phyloP scores from a whole-genome alignment of 2,797 vertebrate genomes.

The Triplophysa bombifrons region DNA sequence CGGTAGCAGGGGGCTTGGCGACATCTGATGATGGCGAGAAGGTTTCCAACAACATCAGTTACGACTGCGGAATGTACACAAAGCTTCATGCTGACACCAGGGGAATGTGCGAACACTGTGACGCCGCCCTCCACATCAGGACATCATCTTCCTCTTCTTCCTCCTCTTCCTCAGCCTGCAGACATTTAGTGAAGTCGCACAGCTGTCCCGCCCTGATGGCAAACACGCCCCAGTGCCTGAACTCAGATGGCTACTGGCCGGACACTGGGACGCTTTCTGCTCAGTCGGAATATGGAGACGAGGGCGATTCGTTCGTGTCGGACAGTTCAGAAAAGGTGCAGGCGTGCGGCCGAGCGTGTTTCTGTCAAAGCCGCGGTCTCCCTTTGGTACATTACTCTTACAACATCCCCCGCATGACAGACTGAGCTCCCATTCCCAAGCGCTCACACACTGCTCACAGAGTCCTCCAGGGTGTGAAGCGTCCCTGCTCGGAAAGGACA shows the following conservation, averaged over 20 bases:
- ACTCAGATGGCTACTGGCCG: conserved; percentile 86
- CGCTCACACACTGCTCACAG: conserved; percentile 37
- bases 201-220: conserved; percentile 87
- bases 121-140: conserved; percentile 84
- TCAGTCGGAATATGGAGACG: conserved; percentile 92
- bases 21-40: conserved; percentile 58
- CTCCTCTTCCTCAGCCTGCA: conserved; percentile 81
- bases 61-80: conserved; percentile 86
- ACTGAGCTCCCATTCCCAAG: conserved; percentile 72
- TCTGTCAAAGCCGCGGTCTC: conserved; percentile 93
- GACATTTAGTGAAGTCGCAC: conserved; percentile 95
- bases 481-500: conserved; percentile 40
- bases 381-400: conserved; percentile 94
- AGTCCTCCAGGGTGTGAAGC: conserved; percentile 40
- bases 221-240: conserved; percentile 73
- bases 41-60: conserved; percentile 76
- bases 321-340: conserved; percentile 98
- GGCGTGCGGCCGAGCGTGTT: conserved; percentile 93
- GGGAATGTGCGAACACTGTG: conserved; percentile 87
- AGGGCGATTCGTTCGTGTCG: conserved; percentile 95
- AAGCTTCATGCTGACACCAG: conserved; percentile 81
- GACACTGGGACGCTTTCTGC: conserved; percentile 89
- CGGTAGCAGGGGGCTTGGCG: conserved; percentile 59
- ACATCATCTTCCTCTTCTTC: conserved; percentile 73
- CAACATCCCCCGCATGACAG: conserved; percentile 89